Base-by-base conservation (phyloP, 2,888 invertebrate genomes). In the Campoplex nolae region DNA sequence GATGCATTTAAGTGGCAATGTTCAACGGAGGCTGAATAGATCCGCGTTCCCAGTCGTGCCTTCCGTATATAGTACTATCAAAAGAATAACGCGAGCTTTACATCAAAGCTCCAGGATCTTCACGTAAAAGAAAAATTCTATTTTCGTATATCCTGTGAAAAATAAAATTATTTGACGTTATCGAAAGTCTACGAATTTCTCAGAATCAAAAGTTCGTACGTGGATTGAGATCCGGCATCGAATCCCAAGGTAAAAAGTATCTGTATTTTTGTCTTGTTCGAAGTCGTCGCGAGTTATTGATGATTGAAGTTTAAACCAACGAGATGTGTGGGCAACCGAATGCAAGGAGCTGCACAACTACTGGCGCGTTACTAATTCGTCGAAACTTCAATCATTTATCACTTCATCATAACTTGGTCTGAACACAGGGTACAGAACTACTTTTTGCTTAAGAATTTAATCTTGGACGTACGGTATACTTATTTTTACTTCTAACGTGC, bases 1-100 rank as follows among this genome's bases (percentile, higher is more conserved):
- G 88, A 90, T 88, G 89, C 91, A 88, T 90, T 92, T 90, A 91
- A 92, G 91, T 88, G 89, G 85, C 90, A 88, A 89, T 90, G 56
- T 71, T 67, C 23, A 68, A 32, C 32, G n/a, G 81, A 75, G 73
- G 65, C 73, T 74, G 56, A 45, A 42, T 58, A 68, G 42, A 82
- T 82, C 35, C 48, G 56, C 75, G 13, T 75, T 58, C 62, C 45
- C 58, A 35, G 38, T 45, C 77, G 45, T 74, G 65, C 62, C 62
- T 74, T 71, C 70, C 51, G 38, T 62, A 35, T 68, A 23, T 23
- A 23, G 23, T 23, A 51, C 58, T 68, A 28, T 13, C 65, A n/a
- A 71, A 38, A 67, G 45, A 42, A n/a, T 35, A 54, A 62, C 83
- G n/a, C 9, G 48, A 58, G 38, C 62, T 32, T 42, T 71, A 16